Evolutionary conservation across 2,888 invertebrate genomes (phyloP).

Genomic region (Trisateles emortualis): DNA sequence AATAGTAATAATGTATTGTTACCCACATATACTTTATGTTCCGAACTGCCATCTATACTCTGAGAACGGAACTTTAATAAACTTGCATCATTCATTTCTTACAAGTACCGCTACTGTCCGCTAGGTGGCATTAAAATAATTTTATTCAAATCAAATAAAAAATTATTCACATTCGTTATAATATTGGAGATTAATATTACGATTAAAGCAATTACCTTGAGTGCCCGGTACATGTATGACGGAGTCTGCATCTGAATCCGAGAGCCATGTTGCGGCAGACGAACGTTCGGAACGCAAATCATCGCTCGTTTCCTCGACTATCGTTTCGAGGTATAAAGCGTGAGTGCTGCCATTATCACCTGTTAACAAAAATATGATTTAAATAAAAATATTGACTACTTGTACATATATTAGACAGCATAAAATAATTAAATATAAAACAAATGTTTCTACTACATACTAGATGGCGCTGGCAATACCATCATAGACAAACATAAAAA

Average conservation of each 20-base stretch:
- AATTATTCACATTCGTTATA: no score
- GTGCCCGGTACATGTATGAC: slow-evolving; percentile 90
- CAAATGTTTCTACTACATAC: slow-evolving; percentile 26
- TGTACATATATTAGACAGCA: neutral
- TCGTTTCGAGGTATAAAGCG: slow-evolving; percentile 93
- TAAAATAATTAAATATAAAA: neutral
- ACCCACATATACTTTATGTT: slow-evolving; percentile 12
- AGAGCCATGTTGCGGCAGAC: slow-evolving; percentile 87
- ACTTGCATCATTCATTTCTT: neutral
- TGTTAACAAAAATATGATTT: slow-evolving; percentile 51
- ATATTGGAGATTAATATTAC: no score
- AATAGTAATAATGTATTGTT: neutral
- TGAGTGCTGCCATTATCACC: slow-evolving; percentile 84
- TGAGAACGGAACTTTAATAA: neutral
- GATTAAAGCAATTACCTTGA: slow-evolving; percentile 61
- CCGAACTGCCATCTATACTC: slow-evolving; percentile 51
- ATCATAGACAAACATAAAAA: no score
- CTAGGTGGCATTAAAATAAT: slow-evolving; percentile 61
- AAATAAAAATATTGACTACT: neutral
- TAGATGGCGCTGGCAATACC: slow-evolving; percentile 61
- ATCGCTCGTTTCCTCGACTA: slow-evolving; percentile 95
- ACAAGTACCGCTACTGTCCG: slow-evolving; percentile 48
- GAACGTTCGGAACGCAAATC: slow-evolving; percentile 92
- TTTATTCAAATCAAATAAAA: neutral
- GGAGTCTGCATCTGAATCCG: slow-evolving; percentile 93